Evolutionary conservation across 2,888 invertebrate species (phyloP).

Genomic region (Patella ulyssiponensis): DNA sequence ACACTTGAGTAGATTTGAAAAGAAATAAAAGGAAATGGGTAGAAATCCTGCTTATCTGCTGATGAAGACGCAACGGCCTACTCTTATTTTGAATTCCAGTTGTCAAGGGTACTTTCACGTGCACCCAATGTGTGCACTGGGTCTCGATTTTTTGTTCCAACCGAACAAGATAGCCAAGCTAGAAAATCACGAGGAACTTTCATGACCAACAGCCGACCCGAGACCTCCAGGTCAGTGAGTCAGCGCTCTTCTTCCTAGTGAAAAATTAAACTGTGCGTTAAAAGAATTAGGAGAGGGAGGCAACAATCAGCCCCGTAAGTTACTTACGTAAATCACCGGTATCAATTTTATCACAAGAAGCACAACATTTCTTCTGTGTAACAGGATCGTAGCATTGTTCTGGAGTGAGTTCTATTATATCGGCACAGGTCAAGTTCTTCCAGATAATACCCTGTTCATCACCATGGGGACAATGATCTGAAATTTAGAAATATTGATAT

Average conservation of each 20-base stretch:
- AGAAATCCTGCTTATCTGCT: too few species aligned
- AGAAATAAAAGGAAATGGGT: not conserved
- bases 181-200: too few species aligned
- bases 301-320: constrained; percentile 32
- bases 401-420: constrained; percentile 29
- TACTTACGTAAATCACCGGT: constrained; percentile 36
- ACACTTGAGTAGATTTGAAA: constrained; percentile 1
- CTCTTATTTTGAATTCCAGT: too few species aligned
- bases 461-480: constrained; percentile 50
- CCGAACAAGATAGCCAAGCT: too few species aligned
- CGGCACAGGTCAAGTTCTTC: constrained; percentile 31
- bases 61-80: too few species aligned
- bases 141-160: too few species aligned
- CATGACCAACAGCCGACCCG: too few species aligned
- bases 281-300: not conserved
- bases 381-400: constrained; percentile 45
- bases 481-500: not conserved
- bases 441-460: constrained; percentile 46
- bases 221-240: too few species aligned
- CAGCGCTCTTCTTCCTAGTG: too few species aligned
- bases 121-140: too few species aligned
- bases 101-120: too few species aligned
- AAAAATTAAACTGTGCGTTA: too few species aligned
- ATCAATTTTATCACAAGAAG: constrained; percentile 40
- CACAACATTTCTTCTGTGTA: constrained; percentile 46